These are phyloP conservation scores for Drosophila macrospina DNA, from an alignment of 2,888 invertebrate genomes.

Conservation along the genomic window DNA sequence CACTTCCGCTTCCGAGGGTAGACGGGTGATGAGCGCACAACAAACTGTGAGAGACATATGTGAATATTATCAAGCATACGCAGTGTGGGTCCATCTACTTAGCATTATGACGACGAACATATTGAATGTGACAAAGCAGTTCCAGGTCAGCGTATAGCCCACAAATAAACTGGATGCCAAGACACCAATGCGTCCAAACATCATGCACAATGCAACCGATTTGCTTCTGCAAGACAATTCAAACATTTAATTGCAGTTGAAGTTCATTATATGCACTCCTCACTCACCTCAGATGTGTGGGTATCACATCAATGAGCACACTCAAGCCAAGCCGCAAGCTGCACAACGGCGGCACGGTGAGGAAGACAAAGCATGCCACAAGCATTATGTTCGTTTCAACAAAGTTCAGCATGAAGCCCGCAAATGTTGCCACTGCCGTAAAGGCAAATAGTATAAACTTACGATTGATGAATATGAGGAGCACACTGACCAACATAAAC, in stretches of 20 bases:
- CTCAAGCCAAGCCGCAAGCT: conserved; percentile 12
- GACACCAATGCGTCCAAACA: conserved; percentile 34
- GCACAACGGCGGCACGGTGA: conserved; percentile 31
- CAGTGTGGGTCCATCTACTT: conserved; percentile 9
- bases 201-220: conserved; percentile 31
- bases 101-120: conserved; percentile 11
- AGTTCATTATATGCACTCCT: not conserved
- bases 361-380: not conserved
- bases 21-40: not conserved
- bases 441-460: conserved; percentile 16
- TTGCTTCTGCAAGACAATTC: conserved; percentile 26
- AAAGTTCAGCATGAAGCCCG: conserved; percentile 33
- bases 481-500: conserved; percentile 24
- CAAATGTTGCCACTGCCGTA: not conserved
- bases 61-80: not conserved
- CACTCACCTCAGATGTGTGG: conserved; percentile 44
- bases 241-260: not conserved
- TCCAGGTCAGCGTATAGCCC: conserved; percentile 26
- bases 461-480: conserved; percentile 24
- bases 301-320: conserved; percentile 36
- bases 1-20: conserved; percentile 7
- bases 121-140: conserved; percentile 40
- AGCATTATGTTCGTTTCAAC: not conserved
- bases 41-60: conserved; percentile 1
- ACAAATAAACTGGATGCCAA: conserved; percentile 19